Evolutionary conservation across 2,888 invertebrate species (phyloP), one percentile per base, ranked within the genome.

Genomic region (Phyllotreta striolata): DNA sequence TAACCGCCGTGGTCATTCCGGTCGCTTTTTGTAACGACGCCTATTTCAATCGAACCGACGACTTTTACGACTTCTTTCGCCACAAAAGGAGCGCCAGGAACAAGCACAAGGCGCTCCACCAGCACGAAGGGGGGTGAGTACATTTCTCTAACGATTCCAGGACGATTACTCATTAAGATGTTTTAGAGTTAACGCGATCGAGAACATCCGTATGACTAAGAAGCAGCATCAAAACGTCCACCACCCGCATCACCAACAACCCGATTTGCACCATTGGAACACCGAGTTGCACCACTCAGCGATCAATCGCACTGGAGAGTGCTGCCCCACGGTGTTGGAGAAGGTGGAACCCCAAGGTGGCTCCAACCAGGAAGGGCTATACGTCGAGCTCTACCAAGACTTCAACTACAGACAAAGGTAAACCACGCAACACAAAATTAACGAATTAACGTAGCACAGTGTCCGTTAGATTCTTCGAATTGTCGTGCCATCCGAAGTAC

Each of bases 331-430:
- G 35, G 86, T 89, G 55, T 84, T 88, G 73, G 91, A 92, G 80
- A 89, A 91, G 86, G 88, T 90, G 69, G 88, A 90, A 76, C 93
- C 92, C 55, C 84, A 85, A 67, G 92, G 91, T 57, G 94, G 93
- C 71, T 86, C 88, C 69, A 92, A 91, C 74, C 87, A 87, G 74
- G 85, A 89, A 71, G 89, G 88, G 63, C 85, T 87, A 76, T 89
- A 86, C 80, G 89, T 93, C 55, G 88, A 91, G 72, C 85, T 93
- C 14, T 93, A 89, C 83, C 86, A 90, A 69, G 89, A 90, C 77
- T 88, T 87, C 55, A 86, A 87, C 67, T 88, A 88, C 76, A 84
- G 83, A 70, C 90, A 90, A 76, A 83, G 88, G 74, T 74, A 55
- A 46, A 47, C 44, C 7, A 37, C 2, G 35, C 34, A 4, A 8